Evolutionary conservation across 2,797 vertebrate species (phyloP), one percentile per base, ranked within the genome.

Genomic region (Brachyalestes nurse): DNA sequence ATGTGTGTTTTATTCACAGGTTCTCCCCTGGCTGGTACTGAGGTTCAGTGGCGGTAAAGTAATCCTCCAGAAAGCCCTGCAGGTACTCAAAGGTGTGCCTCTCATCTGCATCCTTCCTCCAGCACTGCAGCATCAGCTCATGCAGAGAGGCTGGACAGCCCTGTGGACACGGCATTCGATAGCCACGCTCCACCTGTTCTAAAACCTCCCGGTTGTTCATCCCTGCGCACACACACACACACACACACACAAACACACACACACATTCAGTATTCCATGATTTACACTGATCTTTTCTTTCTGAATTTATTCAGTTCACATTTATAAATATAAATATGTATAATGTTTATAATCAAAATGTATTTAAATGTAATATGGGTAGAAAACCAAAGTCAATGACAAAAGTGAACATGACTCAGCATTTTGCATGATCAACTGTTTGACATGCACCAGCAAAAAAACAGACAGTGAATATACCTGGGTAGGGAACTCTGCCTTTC

Each of bases 121-220:
- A 99, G 91, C 97, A 98, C 92, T 97, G 97, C 90, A 97, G 17
- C 97, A 99, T 99, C 84, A 95, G 90, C 60, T 99, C 97, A 2
- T 99, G 96, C 87, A 99, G 95, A 23, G 97, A 98, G 0, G 77
- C 81, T 0, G 98, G 97, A 86, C 96, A 97, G 87, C 89, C 94
- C 0, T 88, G 92, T 0, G 97, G 96, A 79, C 95, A 95, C 1
- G 95, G 94, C 97, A 99, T 99, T 80, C 98, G 94, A 91, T 99
- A 98, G 2, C 97, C 98, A 4, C 96, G 91, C 81, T 99, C 97
- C 81, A 99, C 97, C 89, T 97, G 96, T 89, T 99, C 98, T 94
- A 99, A 76, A 83, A 99, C 98, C 91, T 99, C 98, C 0, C 97
- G 93, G 90, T 98, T 99, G 91, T 96, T 99, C 98, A 99, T 99